A percentile compares a stretch with the other conserved stretches of the same genome.
phyloP scores from a whole-genome alignment of 1,140 invertebrate species.

The Diorhabda elongata region DNA sequence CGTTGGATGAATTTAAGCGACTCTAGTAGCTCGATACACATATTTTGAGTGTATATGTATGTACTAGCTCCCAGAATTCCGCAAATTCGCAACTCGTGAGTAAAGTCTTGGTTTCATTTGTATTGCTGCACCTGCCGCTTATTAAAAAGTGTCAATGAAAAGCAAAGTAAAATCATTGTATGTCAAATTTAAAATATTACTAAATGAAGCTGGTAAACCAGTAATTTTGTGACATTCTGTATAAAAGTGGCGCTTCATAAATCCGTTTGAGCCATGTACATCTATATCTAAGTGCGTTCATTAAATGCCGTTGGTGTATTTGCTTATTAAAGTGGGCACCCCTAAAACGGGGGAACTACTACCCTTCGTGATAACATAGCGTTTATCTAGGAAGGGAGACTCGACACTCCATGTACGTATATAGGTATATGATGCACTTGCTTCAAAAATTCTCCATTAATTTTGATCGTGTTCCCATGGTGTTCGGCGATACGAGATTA shows the following conservation, averaged over 20 bases:
- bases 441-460: conserved; percentile 14
- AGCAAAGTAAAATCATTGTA: no score
- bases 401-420: background rate
- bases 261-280: conserved; percentile 11
- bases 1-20: no score
- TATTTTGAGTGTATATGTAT: no score
- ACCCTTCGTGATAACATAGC: conserved; percentile 34
- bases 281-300: conserved; percentile 40
- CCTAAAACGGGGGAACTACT: conserved; percentile 33
- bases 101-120: no score
- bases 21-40: no score
- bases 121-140: no score
- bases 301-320: conserved; percentile 44
- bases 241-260: conserved; percentile 8
- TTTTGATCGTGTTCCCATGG: conserved; percentile 5
- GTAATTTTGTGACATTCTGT: background rate
- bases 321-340: conserved; percentile 41
- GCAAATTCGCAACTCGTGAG: no score
- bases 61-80: no score
- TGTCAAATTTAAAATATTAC: no score
- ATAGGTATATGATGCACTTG: conserved; percentile 15
- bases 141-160: no score
- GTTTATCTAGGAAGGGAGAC: conserved; percentile 5
- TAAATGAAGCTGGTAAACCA: background rate
- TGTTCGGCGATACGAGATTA: background rate